Conservation (phyloP, 2,797 vertebrate genomes). For the Phrynocephalus forsythii region DNA sequence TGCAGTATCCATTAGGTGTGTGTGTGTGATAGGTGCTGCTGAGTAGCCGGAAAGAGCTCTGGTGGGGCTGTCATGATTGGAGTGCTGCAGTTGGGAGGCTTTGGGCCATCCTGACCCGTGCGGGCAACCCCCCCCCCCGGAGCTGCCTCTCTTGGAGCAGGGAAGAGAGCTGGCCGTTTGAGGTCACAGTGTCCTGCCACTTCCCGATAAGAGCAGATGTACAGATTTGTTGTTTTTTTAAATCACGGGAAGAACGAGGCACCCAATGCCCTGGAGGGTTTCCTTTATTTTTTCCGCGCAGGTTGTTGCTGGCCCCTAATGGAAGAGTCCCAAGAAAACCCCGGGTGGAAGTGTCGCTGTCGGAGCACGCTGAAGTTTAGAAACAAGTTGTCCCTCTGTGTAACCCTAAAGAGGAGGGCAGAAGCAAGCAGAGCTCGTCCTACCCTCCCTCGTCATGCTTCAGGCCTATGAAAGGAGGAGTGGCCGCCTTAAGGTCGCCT, state of each 20-base stretch:
- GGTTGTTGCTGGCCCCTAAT: not conserved
- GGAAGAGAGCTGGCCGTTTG: not conserved
- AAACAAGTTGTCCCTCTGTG: not conserved
- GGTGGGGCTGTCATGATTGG: not conserved
- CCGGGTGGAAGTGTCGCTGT: not conserved
- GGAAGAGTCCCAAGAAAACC: not conserved
- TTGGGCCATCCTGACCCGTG: no score
- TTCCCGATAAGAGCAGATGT: no score
- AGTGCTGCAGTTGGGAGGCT: no score
- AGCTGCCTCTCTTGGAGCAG: not conserved
- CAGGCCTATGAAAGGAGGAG: not conserved
- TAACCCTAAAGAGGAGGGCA: not conserved
- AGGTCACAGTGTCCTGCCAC: no score
- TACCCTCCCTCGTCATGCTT: not conserved
- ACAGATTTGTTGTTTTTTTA: not conserved
- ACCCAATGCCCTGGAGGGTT: no score
- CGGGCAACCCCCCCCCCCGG: no score
- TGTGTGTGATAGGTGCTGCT: not conserved
- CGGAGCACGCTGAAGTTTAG: not conserved
- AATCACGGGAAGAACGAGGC: no score
- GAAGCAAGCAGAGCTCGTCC: no score
- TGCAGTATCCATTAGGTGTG: no score
- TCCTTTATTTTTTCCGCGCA: not conserved
- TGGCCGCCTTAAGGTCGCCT: rapidly evolving
- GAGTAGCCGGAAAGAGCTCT: not conserved